phyloP scores from a whole-genome alignment of 2,888 invertebrate genomes.

The Eristalinus sepulchralis region DNA sequence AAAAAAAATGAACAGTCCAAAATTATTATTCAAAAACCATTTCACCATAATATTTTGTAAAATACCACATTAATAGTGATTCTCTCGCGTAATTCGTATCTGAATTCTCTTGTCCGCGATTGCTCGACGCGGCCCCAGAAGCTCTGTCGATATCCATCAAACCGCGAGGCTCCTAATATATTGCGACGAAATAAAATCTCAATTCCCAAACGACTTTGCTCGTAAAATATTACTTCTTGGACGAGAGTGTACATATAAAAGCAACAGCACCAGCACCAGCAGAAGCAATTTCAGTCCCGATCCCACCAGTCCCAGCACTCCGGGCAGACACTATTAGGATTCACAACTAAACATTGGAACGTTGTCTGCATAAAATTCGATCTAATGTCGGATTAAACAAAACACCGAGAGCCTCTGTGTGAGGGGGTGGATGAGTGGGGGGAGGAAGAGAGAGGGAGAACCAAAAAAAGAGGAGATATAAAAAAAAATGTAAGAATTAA shows the following conservation, averaged over 20 bases:
- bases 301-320: conserved; percentile 24
- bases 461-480: conserved; percentile 1
- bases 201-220: conserved; percentile 68
- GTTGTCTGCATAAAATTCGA: conserved; percentile 73
- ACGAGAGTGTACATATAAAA: conserved; percentile 52
- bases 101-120: background rate
- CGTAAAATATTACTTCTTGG: conserved; percentile 66
- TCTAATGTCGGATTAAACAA: conserved; percentile 57
- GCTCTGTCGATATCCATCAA: conserved; percentile 43
- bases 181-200: conserved; percentile 72
- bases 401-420: background rate
- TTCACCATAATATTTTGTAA: conserved; percentile 78
- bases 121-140: background rate
- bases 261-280: conserved; percentile 31
- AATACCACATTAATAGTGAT: conserved; percentile 78
- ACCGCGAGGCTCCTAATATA: conserved; percentile 65
- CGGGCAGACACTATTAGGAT: conserved; percentile 70
- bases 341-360: conserved; percentile 72
- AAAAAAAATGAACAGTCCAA: background rate
- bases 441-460: background rate
- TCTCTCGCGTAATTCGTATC: conserved; percentile 69
- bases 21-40: conserved; percentile 68
- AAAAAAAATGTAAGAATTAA: conserved; percentile 26
- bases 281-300: conserved; percentile 16
- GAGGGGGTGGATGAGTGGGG: background rate